Percentiles rank a stretch among this genome's conserved stretches.
Conservation (phyloP, 2,113 vertebrate genomes). For the Laterallus jamaicensis region DNA sequence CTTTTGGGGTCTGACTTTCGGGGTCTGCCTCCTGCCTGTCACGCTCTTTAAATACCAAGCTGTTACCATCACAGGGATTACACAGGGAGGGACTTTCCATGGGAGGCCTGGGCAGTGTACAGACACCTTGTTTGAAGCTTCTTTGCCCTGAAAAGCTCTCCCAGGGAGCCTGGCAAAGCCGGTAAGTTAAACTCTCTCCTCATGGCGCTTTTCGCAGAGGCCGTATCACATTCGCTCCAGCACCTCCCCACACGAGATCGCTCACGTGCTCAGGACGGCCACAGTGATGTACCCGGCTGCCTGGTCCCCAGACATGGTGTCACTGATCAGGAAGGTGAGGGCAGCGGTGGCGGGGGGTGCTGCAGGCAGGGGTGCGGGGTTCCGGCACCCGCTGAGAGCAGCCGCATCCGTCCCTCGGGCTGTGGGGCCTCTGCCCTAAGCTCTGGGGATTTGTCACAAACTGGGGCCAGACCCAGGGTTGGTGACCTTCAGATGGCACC, state of each 20-base stretch:
- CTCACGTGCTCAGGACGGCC: slow-evolving; percentile 83
- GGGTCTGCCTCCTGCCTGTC: not conserved
- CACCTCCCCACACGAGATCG: slow-evolving; percentile 83
- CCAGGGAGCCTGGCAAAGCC: not conserved
- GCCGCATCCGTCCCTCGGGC: fast-evolving
- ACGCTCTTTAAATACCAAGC: not conserved
- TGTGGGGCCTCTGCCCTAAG: not conserved
- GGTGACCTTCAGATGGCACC: not conserved
- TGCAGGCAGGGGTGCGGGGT: fast-evolving
- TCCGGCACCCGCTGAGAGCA: not conserved
- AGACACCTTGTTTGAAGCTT: not conserved
- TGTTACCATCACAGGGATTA: fast-evolving
- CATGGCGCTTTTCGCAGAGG: slow-evolving; percentile 77
- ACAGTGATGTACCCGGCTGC: slow-evolving; percentile 84
- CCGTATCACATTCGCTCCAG: slow-evolving; percentile 91
- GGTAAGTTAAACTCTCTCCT: not conserved
- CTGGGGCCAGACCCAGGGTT: not conserved
- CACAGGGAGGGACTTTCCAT: not conserved
- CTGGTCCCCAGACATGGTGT: slow-evolving; percentile 89
- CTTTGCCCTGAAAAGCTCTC: not conserved
- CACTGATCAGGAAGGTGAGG: slow-evolving; percentile 88
- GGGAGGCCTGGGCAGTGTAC: not conserved
- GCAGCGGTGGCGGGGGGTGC: not conserved
- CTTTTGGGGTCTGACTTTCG: not conserved
- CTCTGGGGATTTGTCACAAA: too few relatives aligned